Percentiles rank a stretch among this genome's conserved stretches.
These are phyloP conservation scores for Ceratothoa steindachneri DNA, from an alignment of 2,888 invertebrate species.

Conservation along the genomic window DNA sequence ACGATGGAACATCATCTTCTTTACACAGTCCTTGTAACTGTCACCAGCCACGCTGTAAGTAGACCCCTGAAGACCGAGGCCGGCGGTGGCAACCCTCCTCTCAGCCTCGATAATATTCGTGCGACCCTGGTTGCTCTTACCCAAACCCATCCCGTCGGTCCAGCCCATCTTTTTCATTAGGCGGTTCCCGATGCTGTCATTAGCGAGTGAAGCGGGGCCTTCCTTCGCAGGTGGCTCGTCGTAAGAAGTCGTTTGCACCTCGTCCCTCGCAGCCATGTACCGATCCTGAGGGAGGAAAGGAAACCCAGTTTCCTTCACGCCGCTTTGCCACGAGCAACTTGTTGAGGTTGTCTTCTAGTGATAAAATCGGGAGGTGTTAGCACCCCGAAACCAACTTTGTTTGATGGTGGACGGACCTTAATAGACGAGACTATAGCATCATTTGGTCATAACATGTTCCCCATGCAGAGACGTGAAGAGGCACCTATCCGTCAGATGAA, in stretches of 20 bases:
- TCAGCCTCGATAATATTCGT: conserved; percentile 83
- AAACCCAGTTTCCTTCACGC: no score
- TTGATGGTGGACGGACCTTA: no score
- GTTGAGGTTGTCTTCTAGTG: no score
- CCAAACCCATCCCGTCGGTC: conserved; percentile 93
- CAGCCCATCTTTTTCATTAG: conserved; percentile 98
- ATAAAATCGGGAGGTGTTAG: no score
- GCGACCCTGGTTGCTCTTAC: conserved; percentile 85
- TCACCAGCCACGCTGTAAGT: conserved; percentile 76
- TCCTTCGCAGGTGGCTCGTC: conserved; percentile 60
- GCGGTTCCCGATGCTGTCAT: conserved; percentile 90
- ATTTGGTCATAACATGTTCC: no score
- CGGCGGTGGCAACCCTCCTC: conserved; percentile 68
- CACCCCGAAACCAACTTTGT: no score
- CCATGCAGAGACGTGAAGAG: no score
- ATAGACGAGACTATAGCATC: no score
- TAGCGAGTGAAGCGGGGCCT: conserved; percentile 71
- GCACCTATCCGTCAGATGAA: no score
- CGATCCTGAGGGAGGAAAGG: conserved; percentile 44
- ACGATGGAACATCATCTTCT: conserved; percentile 81
- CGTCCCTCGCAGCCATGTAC: conserved; percentile 51
- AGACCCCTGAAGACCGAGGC: conserved; percentile 76
- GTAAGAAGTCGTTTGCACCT: conserved; percentile 53
- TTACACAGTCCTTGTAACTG: conserved; percentile 82
- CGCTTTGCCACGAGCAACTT: no score